Base-by-base conservation (phyloP, 2,888 invertebrate species). In the Idaea dimidiata region DNA sequence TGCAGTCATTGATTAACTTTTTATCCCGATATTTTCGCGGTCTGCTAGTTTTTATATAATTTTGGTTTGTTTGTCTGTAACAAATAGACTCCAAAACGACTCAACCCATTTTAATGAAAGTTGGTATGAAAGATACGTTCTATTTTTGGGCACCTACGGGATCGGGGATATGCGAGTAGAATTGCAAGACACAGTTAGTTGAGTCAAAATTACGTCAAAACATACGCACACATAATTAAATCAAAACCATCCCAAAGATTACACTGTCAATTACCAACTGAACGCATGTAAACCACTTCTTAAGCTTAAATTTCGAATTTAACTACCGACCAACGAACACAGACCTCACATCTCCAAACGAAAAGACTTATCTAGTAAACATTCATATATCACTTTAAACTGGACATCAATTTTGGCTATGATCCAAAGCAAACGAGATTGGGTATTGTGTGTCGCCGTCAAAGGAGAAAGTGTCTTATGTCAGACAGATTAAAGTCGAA, bases 391-490 rank as follows among this genome's bases (percentile, higher is more conserved):
- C 78, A 72, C 57, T 55, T 59, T 60, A 71, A 63, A 72, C 56
- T 73, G 81, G 84, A 66, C 61, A 59, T 18, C 17, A 58, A 64
- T 59, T 67, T 75, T 84, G 84, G 84, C 82, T 43, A 6, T 31
- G 32, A 59, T 71, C 84, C 84, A 84, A 77, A 63, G 59, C 61
- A 68, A 70, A 63, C 72, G 68, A 72, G 69, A 69, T 73, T 72
- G 67, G 64, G 71, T 65, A 76, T 76, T 74, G 76, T 75, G 61
- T 32, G 61, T 54, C 62, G 58, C 60, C 66, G 68, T 72, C 73
- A 73, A 66, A 72, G 66, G 65, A 79, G 62, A 78, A 67, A 62
- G 65, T 54, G 70, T 65, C 77, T 64, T 80, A 74, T 73, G 63
- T 66, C 68, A 43, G 62, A 66, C 61, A 70, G 60, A 66, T 78